Base-by-base conservation (phyloP, 2,888 invertebrate species). In the Sesia apiformis region DNA sequence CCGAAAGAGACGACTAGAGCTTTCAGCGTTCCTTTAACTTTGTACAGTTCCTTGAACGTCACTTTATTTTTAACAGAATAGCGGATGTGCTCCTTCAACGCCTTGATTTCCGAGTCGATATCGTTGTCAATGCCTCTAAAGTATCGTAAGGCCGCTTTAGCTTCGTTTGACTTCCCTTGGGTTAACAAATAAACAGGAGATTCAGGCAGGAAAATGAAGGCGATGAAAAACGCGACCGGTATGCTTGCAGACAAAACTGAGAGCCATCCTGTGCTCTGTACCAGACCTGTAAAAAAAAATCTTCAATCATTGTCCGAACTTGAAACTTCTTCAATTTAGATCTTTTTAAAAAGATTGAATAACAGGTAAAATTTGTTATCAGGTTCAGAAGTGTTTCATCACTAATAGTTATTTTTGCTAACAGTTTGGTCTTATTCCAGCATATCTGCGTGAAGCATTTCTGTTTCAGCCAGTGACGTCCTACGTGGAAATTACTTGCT, bases 171-270 rank as follows among this genome's bases (percentile, higher is more conserved):
- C 63, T 91, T 89, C 4, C 90, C 90, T 64, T 91, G 91, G 5
- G 90, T 86, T 69, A 91, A 78, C 41, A 93, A 76, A 70, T 91
- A 92, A 3, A 92, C 87, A 0, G 95, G 94, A 0, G 94, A 93
- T 74, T 95, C 95, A 0, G 95, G 95, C 57, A 95, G 87, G 58
- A 92, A 90, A n/a, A 91, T 87, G 70, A 92, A 91, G 1, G 82
- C 85, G 1, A 87, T 62, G 67, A 90, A 90, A 65, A 83, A 90
- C 2, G 81, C 75, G 3, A 84, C 72, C 0, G 90, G 90, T 52
- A 90, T 70, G 51, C 76, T 78, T 2, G 87, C 82, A 51, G 81
- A 82, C 4, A 90, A 74, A 3, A 89, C 67, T 38, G 85, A 83
- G 3, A 87, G 63, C 83, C 87, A 84, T 1, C 81, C 72, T 41